These are phyloP conservation scores for Semnornis frantzii DNA, from an alignment of 2,113 vertebrate genomes.

Conservation along the genomic window DNA sequence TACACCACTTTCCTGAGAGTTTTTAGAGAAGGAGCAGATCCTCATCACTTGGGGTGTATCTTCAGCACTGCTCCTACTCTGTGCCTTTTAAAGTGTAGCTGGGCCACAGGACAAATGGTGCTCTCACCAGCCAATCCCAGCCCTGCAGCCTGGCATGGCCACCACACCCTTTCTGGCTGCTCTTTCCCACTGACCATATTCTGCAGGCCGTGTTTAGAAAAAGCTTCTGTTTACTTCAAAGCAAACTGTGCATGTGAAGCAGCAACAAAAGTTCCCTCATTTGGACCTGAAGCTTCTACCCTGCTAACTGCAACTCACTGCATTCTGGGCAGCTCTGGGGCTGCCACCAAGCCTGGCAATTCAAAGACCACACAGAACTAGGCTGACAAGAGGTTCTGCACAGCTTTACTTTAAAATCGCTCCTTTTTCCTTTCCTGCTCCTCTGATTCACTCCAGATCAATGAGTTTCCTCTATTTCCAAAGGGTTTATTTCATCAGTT, in stretches of 20 bases:
- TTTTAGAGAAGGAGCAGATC: not conserved
- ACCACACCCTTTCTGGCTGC: not conserved
- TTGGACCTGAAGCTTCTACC: not conserved
- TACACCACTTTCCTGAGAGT: too few relatives aligned
- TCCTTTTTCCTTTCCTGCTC: not conserved
- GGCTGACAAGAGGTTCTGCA: not conserved
- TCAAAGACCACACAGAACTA: not conserved
- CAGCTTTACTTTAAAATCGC: not conserved
- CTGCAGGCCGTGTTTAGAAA: slow-evolving; percentile 1
- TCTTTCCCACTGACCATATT: not conserved
- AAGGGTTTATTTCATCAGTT: not conserved
- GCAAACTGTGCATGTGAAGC: not conserved
- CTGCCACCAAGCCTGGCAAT: not conserved
- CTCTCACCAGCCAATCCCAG: not conserved
- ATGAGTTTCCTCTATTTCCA: not conserved
- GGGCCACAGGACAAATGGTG: not conserved
- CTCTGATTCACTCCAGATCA: not conserved
- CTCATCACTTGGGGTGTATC: accelerated
- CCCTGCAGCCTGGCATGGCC: not conserved
- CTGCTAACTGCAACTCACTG: not conserved
- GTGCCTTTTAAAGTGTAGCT: accelerated
- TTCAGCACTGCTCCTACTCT: not conserved
- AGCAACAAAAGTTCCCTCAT: not conserved
- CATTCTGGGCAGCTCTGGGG: not conserved
- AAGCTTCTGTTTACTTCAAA: not conserved